Conservation (phyloP, 2,113 vertebrate genomes). For the Mormyrus iriodes region DNA sequence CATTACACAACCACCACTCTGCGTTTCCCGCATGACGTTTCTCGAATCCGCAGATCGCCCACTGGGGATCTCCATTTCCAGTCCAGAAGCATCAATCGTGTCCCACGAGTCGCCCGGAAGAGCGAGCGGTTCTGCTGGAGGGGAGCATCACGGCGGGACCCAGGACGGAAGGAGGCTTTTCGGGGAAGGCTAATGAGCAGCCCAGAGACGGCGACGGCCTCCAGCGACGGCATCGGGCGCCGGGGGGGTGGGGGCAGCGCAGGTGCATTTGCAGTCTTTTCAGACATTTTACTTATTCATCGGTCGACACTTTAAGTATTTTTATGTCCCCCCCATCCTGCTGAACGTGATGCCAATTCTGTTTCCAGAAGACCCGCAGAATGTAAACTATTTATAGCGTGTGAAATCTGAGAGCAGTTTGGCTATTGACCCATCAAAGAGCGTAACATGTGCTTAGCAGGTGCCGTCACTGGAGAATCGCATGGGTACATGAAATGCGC, state of each 20-base stretch:
- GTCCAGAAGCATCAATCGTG: neutral
- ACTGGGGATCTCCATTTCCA: slow-evolving; percentile 14
- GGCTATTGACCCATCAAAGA: slow-evolving; percentile 52
- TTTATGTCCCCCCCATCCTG: slow-evolving; percentile 3
- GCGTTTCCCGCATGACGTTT: slow-evolving; percentile 21
- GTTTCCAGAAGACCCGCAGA: slow-evolving; percentile 28
- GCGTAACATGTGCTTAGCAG: slow-evolving; percentile 55
- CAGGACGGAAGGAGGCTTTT: neutral
- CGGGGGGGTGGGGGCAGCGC: too few relatives aligned
- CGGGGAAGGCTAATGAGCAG: neutral
- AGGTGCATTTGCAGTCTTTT: slow-evolving; percentile 7
- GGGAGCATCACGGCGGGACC: neutral
- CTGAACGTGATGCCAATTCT: slow-evolving; percentile 27
- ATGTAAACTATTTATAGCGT: slow-evolving; percentile 49
- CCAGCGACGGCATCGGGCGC: neutral
- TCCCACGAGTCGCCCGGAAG: neutral
- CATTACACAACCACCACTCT: slow-evolving; percentile 21
- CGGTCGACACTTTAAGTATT: slow-evolving; percentile 5
- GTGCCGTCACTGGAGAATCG: slow-evolving; percentile 53
- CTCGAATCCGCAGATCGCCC: slow-evolving; percentile 17
- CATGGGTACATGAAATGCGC: slow-evolving; percentile 42
- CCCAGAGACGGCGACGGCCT: neutral
- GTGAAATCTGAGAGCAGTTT: slow-evolving; percentile 48
- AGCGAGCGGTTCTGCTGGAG: neutral
- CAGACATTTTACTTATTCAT: slow-evolving; percentile 3